Percentiles rank a stretch among this genome's conserved stretches.
Conservation (phyloP, 2,113 vertebrate genomes). For the Pogona vitticeps region DNA sequence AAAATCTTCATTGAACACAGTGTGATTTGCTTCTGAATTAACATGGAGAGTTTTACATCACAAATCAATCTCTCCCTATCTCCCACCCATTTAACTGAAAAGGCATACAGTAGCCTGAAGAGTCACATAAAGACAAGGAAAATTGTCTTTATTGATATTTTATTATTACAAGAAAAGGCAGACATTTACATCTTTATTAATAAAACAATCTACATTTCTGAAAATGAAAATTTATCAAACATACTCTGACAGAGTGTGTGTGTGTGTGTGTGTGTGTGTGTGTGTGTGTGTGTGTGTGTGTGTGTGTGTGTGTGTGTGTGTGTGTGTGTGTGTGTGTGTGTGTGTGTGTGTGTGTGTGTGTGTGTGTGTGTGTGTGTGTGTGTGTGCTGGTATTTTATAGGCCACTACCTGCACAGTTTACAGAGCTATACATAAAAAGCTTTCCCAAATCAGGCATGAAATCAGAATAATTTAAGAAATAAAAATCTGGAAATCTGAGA, state of each 20-base stretch:
- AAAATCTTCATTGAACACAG: not conserved
- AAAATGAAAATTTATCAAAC: not conserved
- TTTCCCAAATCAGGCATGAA: not conserved
- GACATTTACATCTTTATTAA: not conserved
- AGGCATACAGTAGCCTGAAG: not conserved
- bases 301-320: too few relatives aligned
- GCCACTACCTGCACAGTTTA: not conserved
- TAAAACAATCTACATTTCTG: too few relatives aligned
- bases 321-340: too few relatives aligned
- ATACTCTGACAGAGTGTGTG: accelerated
- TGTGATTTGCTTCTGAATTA: not conserved
- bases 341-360: too few relatives aligned
- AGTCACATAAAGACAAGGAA: not conserved
- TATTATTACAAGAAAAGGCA: not conserved
- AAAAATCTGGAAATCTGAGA: not conserved
- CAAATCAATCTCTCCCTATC: not conserved
- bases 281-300: too few relatives aligned
- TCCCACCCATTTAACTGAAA: not conserved
- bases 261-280: too few relatives aligned
- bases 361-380: too few relatives aligned
- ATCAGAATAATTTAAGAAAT: constrained; percentile 2
- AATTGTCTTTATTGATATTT: not conserved
- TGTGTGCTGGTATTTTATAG: too few relatives aligned
- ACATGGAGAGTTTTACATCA: not conserved
- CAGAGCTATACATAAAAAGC: not conserved